Percentiles rank a stretch among this genome's conserved stretches.
Evolutionary conservation across 2,113 vertebrate species (phyloP).

Genomic region (Limanda limanda): DNA sequence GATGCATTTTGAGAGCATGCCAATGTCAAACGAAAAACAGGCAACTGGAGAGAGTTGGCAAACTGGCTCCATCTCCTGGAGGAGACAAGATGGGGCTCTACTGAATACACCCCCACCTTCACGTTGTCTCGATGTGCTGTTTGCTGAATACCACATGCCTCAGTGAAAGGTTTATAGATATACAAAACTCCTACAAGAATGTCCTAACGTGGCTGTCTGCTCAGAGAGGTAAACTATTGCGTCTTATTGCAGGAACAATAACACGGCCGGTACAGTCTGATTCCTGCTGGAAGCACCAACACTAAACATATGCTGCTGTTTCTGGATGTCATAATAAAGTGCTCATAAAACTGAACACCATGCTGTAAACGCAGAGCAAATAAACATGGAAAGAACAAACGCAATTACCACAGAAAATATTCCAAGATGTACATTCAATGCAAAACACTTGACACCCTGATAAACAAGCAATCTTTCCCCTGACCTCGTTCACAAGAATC

Average conservation of each 20-base stretch:
- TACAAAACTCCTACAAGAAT: neutral
- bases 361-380: neutral
- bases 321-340: neutral
- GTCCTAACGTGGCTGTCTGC: neutral
- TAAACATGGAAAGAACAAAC: neutral
- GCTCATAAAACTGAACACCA: neutral
- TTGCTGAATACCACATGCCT: neutral
- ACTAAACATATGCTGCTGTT: neutral
- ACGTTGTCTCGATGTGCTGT: neutral
- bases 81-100: slow-evolving; percentile 26
- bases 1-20: slow-evolving; percentile 37
- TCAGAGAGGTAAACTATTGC: neutral
- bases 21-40: slow-evolving; percentile 46
- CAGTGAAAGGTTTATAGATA: neutral
- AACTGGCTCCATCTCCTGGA: slow-evolving; percentile 63
- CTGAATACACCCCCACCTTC: slow-evolving; percentile 7
- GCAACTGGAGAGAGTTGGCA: slow-evolving; percentile 24
- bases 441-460: neutral
- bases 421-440: neutral
- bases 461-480: neutral
- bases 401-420: neutral
- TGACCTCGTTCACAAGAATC: slow-evolving; percentile 18
- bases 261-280: neutral
- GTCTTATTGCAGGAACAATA: neutral
- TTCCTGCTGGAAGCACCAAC: neutral